A percentile compares a stretch with the other conserved stretches of the same genome.
phyloP scores from a whole-genome alignment of 64 coral and sea anemone genomes.

The Cladopsammia gracilis region DNA sequence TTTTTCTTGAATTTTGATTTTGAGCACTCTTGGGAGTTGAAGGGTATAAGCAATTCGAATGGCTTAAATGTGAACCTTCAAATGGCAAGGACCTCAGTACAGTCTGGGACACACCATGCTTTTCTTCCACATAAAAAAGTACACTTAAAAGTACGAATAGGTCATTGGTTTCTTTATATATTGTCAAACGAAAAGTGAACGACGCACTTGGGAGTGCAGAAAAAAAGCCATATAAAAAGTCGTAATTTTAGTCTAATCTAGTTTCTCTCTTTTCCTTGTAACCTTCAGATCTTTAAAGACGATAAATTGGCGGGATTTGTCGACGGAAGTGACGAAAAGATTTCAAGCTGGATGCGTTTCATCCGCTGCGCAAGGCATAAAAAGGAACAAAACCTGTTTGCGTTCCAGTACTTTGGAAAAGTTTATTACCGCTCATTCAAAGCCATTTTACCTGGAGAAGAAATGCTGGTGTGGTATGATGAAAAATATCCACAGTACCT shows the following conservation, averaged over 20 bases:
- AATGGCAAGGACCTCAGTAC: too few relatives aligned
- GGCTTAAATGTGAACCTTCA: too few relatives aligned
- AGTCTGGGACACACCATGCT: too few relatives aligned
- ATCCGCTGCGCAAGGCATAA: conserved; percentile 76
- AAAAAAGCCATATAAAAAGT: too few relatives aligned
- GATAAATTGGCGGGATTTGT: conserved; percentile 59
- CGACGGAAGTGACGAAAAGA: conserved; percentile 81
- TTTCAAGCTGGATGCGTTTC: conserved; percentile 89
- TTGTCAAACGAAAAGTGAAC: too few relatives aligned
- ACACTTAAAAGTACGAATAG: too few relatives aligned
- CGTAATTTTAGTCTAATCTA: background rate
- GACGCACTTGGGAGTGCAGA: too few relatives aligned
- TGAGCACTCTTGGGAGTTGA: too few relatives aligned
- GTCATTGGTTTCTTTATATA: too few relatives aligned
- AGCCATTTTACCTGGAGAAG: conserved; percentile 59
- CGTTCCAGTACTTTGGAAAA: conserved; percentile 78
- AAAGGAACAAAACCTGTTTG: conserved; percentile 77
- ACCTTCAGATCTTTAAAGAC: conserved; percentile 59
- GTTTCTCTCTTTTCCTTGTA: background rate
- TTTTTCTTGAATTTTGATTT: too few relatives aligned
- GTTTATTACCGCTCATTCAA: conserved; percentile 79
- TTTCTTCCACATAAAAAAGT: too few relatives aligned
- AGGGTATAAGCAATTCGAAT: too few relatives aligned
- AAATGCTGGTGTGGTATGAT: conserved; percentile 87
- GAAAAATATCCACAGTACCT: conserved; percentile 82